Base-by-base conservation (phyloP, 2,113 vertebrate genomes). In the Leuciscus idus region DNA sequence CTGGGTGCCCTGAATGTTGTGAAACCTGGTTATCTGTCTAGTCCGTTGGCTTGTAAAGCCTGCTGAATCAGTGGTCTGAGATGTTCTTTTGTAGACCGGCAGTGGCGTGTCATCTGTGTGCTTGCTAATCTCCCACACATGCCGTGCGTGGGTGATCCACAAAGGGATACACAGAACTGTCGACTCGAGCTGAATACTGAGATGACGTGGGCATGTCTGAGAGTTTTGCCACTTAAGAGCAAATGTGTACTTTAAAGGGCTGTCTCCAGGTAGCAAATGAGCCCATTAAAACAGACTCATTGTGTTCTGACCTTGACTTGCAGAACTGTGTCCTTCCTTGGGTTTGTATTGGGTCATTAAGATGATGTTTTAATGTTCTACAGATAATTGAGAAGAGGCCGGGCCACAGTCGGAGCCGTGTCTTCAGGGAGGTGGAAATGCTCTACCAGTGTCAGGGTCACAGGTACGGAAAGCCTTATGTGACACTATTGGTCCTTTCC, bases 401-500 rank as follows among this genome's bases (percentile, higher is more conserved):
- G 0, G 98, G 97, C 26, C 97, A 97, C 91, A 98, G 97, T 91
- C 96, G 98, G 83, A 97, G 95, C 80, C 91, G 98, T 52, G 98
- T 99, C 61, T 99, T 99, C 90, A 96, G 97, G 13, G 98, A 99
- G 92, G 98, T 99, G 90, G 98, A 99, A 94, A 99, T 98, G 97
- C 95, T 99, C 9, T 98, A 99, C 74, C 98, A 99, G 93, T 99
- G 98, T 92, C 98, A 99, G 94, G 98, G 98, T 30, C 98, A 99
- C 93, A 97, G 98, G 98, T 99, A 95, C 23, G 17, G 59, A 15
- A 46, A n/a, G 1, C 55, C 23, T 3, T 28, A 11, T 48, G 11
- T 75, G 12, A 8, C n/a, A 50, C n/a, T 75, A 50, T 23, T 73
- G 10, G 10, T 73, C 21, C 0, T 9, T 72, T 39, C 9, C 3